Evolutionary conservation across 2,113 vertebrate species (phyloP).

Genomic region (Labeo rohita): DNA sequence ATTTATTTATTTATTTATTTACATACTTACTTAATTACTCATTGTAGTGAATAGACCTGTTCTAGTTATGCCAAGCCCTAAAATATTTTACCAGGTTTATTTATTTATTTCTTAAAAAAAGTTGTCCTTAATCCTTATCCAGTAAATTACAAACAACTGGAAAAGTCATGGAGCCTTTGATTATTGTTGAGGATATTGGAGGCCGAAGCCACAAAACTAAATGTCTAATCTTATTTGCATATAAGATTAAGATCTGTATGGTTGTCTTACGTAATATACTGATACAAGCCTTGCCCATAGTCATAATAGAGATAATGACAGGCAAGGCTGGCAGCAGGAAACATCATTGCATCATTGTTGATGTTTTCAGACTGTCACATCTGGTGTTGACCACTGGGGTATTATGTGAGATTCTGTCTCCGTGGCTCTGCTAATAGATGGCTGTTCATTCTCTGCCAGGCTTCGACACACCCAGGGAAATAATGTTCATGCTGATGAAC

Average conservation of each 20-base stretch:
- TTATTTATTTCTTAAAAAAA: no score
- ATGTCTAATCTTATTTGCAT: background rate
- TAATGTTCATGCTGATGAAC: slow-evolving; percentile 2
- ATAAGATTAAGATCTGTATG: background rate
- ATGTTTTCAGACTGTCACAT: slow-evolving; percentile 33
- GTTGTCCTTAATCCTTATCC: background rate
- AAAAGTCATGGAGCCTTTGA: background rate
- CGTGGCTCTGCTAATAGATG: background rate
- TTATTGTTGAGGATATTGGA: background rate
- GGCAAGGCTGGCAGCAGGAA: slow-evolving; percentile 5
- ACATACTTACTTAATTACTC: no score
- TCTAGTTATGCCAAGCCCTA: no score
- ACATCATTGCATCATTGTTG: slow-evolving; percentile 34
- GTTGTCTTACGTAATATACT: background rate
- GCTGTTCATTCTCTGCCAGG: background rate
- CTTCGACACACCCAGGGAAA: background rate
- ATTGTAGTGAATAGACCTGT: no score
- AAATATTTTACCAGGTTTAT: no score
- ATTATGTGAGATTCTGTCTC: slow-evolving; percentile 14
- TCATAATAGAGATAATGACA: background rate
- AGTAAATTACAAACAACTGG: background rate
- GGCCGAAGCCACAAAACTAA: background rate
- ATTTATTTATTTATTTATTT: no score
- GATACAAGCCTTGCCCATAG: background rate
- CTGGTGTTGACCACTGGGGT: slow-evolving; percentile 36